Conservation (phyloP, 2,113 vertebrate species). For the Xiphorhynchus elegans region DNA sequence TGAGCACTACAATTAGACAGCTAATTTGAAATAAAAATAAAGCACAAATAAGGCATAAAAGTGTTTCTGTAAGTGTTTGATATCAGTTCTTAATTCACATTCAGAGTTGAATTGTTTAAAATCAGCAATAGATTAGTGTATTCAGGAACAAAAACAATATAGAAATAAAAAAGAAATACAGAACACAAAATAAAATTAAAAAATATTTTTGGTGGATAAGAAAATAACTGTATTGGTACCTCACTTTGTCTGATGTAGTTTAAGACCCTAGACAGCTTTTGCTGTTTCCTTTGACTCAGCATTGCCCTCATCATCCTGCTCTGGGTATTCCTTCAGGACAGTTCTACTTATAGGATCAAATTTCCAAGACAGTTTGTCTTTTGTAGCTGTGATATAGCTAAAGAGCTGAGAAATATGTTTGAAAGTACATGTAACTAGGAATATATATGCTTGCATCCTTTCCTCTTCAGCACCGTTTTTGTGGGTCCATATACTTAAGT, state of each 20-base stretch:
- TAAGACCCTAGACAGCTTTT: background rate
- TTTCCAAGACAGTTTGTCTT: background rate
- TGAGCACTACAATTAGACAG: background rate
- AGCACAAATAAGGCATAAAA: constrained; percentile 7
- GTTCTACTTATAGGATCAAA: background rate
- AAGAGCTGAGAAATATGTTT: background rate
- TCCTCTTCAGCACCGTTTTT: background rate
- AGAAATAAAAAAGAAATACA: background rate
- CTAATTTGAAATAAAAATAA: constrained; percentile 12
- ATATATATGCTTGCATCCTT: background rate
- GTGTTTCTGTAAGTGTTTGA: background rate
- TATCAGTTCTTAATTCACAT: background rate
- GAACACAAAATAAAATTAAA: background rate
- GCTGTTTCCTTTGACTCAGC: background rate
- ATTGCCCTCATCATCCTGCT: background rate
- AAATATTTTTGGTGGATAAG: background rate
- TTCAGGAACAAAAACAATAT: constrained; percentile 16
- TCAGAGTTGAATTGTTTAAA: constrained; percentile 28
- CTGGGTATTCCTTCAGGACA: background rate
- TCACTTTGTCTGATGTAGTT: background rate
- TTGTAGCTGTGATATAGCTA: background rate
- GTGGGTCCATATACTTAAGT: background rate
- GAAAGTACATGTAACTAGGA: background rate
- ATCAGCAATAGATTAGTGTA: background rate
- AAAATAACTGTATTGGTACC: background rate